Conservation (phyloP, 2,797 vertebrate species). For the Sciaenops ocellatus region DNA sequence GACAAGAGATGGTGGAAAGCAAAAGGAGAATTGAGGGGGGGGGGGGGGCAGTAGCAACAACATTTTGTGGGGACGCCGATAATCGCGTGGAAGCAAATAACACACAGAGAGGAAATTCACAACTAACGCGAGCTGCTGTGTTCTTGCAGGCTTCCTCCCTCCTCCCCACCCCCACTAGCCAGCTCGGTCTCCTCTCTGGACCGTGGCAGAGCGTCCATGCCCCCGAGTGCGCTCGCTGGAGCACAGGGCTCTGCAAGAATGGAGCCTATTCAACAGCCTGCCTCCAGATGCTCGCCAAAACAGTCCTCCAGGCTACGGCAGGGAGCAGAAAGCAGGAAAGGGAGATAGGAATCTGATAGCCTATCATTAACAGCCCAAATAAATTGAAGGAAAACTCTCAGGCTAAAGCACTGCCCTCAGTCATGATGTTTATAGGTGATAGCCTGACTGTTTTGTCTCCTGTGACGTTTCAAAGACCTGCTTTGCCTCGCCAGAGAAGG, state of each 20-base stretch:
- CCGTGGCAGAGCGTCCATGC: conserved; percentile 55
- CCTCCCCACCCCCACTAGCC: conserved; percentile 50
- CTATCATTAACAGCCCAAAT: conserved; percentile 87
- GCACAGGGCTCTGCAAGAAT: conserved; percentile 80
- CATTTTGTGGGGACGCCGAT: conserved; percentile 15
- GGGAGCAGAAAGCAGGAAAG: conserved; percentile 82
- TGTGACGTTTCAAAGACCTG: conserved; percentile 56
- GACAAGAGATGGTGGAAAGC: conserved; percentile 25
- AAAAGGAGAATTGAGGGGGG: conserved; percentile 12
- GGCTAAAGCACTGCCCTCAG: conserved; percentile 71
- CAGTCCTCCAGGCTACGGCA: conserved; percentile 83
- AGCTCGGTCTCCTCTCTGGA: conserved; percentile 44
- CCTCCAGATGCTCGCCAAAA: conserved; percentile 84
- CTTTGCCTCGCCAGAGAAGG: conserved; percentile 36
- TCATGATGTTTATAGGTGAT: conserved; percentile 73
- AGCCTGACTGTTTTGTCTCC: conserved; percentile 70
- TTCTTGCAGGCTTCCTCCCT: conserved; percentile 32
- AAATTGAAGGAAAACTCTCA: conserved; percentile 82
- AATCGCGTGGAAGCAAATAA: conserved; percentile 8
- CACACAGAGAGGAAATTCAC: conserved; percentile 21
- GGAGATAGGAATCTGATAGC: conserved; percentile 88
- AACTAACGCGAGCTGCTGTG: conserved; percentile 19
- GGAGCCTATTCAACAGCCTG: conserved; percentile 84
- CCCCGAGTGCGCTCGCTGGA: conserved; percentile 76
- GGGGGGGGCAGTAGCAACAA: conserved; percentile 16